Conservation (phyloP, 2,888 invertebrate species). For the Sphaerophoria taeniata region DNA sequence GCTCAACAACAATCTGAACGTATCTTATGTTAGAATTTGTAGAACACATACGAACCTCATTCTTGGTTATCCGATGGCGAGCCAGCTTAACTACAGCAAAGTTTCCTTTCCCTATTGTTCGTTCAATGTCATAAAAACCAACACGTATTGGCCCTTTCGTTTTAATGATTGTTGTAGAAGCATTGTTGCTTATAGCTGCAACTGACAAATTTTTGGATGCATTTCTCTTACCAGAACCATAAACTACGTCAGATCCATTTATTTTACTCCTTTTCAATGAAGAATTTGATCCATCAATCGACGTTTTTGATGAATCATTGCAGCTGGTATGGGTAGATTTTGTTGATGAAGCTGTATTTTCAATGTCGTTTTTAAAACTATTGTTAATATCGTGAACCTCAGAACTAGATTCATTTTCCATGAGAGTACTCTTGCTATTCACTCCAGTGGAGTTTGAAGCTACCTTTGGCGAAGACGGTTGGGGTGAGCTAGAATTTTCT, state of each 20-base stretch:
- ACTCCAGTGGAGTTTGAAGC: conserved; percentile 8
- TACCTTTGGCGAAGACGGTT: conserved; percentile 42
- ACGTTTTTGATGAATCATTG: background rate
- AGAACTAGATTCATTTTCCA: conserved; percentile 28
- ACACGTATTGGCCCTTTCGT: conserved; percentile 91
- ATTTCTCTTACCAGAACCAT: conserved; percentile 30
- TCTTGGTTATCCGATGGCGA: conserved; percentile 98
- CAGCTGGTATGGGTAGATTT: conserved; percentile 14
- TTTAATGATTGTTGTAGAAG: conserved; percentile 65
- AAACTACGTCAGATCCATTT: conserved; percentile 68
- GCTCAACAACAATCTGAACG: no score
- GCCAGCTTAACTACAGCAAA: conserved; percentile 99
- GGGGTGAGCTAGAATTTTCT: conserved; percentile 43
- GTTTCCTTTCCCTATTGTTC: conserved; percentile 99
- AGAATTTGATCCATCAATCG: conserved; percentile 32
- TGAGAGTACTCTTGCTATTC: conserved; percentile 13
- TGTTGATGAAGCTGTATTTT: conserved; percentile 5
- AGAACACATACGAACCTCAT: conserved; percentile 89
- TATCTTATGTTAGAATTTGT: no score
- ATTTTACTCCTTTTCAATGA: conserved; percentile 57
- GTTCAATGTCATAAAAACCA: conserved; percentile 98
- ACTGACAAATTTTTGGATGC: background rate
- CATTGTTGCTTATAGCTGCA: background rate
- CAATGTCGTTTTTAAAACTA: conserved; percentile 17
- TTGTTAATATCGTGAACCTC: conserved; percentile 20